Evolutionary conservation across 2,113 vertebrate species (phyloP), one percentile per base, ranked within the genome.

Genomic region (Seriola quinqueradiata): DNA sequence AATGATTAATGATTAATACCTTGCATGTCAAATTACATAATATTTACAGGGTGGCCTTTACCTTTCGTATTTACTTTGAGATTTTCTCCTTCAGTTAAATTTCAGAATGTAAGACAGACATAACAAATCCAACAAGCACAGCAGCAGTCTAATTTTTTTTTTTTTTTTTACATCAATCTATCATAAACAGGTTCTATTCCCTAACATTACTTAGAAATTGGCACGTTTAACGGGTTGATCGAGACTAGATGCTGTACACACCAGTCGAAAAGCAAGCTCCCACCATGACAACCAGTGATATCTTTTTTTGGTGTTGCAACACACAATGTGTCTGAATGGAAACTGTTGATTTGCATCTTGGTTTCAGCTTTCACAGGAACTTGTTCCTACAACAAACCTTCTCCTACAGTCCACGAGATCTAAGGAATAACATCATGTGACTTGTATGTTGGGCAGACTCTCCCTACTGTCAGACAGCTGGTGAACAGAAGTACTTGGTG

Each of bases 391-490:
- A 63, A 61, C 58, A 71, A 65, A 64, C n/a, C 34, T 46, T 19
- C 7, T 46, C 32, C 32, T 4, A 8, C 6, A 21, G 17, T 9
- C 23, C 14, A 28, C 3, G 4, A 36, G 9, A 57, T 66, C 4
- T 38, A 23, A 25, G 44, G 21, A 63, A 80, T 50, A 77, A 63
- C 64, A 79, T 89, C 81, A 88, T 80, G 85, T 87, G 87, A 86
- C 79, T 40, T 36, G n/a, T 5, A 50, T 79, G 58, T 77, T 72
- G 14, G 25, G 19, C 48, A 34, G 40, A 50, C 60, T 68, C 48
- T 80, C 7, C 21, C 66, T 64, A 25, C 3, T 23, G 5, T 25
- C 19, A 25, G 60, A 59, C 59, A 73, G 70, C 66, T 61, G 55
- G 5, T 57, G 7, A 23, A 44, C 11, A 64, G 1, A 36, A 44